These are phyloP conservation scores for Philypnodon macrostomus DNA, from an alignment of 2,797 vertebrate genomes.

Conservation along the genomic window DNA sequence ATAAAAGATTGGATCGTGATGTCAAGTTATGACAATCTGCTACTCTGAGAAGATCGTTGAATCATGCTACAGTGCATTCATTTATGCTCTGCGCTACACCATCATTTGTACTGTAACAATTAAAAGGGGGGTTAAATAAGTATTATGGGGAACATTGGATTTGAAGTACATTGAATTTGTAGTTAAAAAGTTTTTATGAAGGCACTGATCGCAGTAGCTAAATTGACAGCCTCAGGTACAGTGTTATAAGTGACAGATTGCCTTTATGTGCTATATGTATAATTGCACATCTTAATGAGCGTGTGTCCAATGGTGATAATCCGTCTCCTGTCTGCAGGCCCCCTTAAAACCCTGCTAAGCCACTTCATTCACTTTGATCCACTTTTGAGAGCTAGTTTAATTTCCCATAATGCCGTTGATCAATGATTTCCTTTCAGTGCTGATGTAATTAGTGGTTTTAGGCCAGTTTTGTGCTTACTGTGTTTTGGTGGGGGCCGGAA, in stretches of 20 bases:
- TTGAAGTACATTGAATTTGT: too few relatives aligned
- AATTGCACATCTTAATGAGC: constrained; percentile 40
- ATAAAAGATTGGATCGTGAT: too few relatives aligned
- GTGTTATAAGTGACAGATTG: not conserved
- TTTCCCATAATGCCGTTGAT: constrained; percentile 87
- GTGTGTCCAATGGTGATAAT: constrained; percentile 53
- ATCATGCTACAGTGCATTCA: too few relatives aligned
- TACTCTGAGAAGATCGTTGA: too few relatives aligned
- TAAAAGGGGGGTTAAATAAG: too few relatives aligned
- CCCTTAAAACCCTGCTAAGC: constrained; percentile 77
- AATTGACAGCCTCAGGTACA: too few relatives aligned
- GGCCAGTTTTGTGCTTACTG: constrained; percentile 68
- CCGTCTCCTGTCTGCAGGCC: constrained; percentile 51
- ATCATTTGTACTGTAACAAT: too few relatives aligned
- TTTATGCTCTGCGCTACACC: too few relatives aligned
- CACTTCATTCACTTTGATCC: constrained; percentile 86
- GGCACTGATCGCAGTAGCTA: too few relatives aligned
- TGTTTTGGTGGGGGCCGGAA: constrained; percentile 61
- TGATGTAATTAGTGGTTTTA: constrained; percentile 90
- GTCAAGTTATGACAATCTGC: too few relatives aligned
- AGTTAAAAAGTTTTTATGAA: too few relatives aligned
- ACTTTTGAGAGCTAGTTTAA: constrained; percentile 82
- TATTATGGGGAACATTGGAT: too few relatives aligned
- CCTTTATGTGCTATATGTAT: constrained; percentile 5
- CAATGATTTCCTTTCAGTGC: constrained; percentile 90